These are phyloP conservation scores for Nyctibius grandis DNA, from an alignment of 2,797 vertebrate genomes.

Conservation along the genomic window DNA sequence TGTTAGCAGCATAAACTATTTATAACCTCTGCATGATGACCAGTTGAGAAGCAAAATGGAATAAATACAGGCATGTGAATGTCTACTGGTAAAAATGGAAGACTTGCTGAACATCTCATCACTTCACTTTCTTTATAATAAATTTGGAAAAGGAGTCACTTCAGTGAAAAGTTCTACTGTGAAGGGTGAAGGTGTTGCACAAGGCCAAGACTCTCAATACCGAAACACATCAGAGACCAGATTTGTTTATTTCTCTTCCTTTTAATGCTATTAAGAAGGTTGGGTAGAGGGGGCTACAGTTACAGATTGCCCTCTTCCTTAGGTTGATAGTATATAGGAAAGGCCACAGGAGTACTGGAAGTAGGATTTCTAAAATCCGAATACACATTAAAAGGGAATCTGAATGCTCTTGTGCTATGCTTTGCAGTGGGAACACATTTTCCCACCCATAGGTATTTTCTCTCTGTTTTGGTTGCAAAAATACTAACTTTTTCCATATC, in stretches of 20 bases:
- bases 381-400: neutral
- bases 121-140: neutral
- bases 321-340: neutral
- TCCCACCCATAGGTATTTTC: neutral
- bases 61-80: neutral
- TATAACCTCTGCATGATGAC: neutral
- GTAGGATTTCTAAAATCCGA: neutral
- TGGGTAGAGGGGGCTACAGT: neutral
- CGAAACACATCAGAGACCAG: neutral
- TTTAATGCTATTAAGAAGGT: neutral
- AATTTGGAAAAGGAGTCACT: neutral
- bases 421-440: neutral
- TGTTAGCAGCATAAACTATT: neutral
- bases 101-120: neutral
- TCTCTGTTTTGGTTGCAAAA: neutral
- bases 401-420: neutral
- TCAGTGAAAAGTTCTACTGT: neutral
- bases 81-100: neutral
- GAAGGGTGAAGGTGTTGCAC: neutral
- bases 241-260: neutral
- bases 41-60: neutral
- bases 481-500: neutral
- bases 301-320: neutral
- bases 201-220: neutral
- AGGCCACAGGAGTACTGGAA: neutral